A percentile compares a stretch with the other conserved stretches of the same genome.
phyloP scores from a whole-genome alignment of 2,888 invertebrate species.

The Caenorhabditis sulstoni region DNA sequence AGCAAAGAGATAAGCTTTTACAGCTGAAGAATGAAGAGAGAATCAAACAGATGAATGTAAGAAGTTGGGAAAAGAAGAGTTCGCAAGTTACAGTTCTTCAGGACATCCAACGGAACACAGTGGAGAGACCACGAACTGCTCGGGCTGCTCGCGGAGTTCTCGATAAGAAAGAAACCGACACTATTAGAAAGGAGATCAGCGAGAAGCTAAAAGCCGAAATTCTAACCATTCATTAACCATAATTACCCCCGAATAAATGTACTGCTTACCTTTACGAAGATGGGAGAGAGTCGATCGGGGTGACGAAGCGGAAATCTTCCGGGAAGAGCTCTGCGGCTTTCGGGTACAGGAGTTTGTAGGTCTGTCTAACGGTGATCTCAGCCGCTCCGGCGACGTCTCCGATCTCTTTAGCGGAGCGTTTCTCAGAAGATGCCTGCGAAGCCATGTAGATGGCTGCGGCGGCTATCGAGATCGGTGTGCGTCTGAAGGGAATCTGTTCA shows the following conservation, averaged over 20 bases:
- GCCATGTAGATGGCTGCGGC: slow-evolving; percentile 99
- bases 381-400: slow-evolving; percentile 98
- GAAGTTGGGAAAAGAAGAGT: neutral
- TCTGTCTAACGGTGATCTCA: slow-evolving; percentile 96
- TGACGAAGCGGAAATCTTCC: slow-evolving; percentile 94
- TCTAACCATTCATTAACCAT: slow-evolving; percentile 36
- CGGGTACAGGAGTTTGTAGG: slow-evolving; percentile 97
- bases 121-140: slow-evolving; percentile 71
- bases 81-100: slow-evolving; percentile 20
- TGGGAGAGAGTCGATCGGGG: slow-evolving; percentile 94
- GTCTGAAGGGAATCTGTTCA: slow-evolving; percentile 81
- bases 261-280: slow-evolving; percentile 73
- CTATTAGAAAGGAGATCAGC: slow-evolving; percentile 49
- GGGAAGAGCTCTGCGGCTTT: slow-evolving; percentile 92
- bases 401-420: slow-evolving; percentile 96
- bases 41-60: slow-evolving; percentile 83
- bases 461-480: slow-evolving; percentile 98
- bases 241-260: neutral
- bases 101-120: slow-evolving; percentile 59
- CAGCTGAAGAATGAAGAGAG: slow-evolving; percentile 92
- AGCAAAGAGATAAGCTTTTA: slow-evolving; percentile 92
- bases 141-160: slow-evolving; percentile 68
- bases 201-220: slow-evolving; percentile 52
- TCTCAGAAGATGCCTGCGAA: slow-evolving; percentile 94
- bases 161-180: slow-evolving; percentile 44